These are phyloP conservation scores for Cheiracanthium punctorium DNA, from an alignment of 2,888 invertebrate species.

Conservation along the genomic window DNA sequence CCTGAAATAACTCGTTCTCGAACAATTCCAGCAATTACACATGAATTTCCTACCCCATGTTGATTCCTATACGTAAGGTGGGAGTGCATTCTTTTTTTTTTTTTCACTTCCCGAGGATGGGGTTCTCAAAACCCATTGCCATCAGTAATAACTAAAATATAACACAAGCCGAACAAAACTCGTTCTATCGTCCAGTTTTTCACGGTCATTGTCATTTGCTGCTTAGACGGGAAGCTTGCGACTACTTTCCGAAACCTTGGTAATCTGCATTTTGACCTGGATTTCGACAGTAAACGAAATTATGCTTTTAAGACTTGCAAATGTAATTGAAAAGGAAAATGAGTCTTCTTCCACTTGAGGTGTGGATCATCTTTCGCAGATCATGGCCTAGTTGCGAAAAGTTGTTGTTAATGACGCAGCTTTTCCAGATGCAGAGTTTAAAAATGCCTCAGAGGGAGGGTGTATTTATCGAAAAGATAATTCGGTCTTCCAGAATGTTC, in stretches of 20 bases:
- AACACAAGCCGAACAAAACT: neutral
- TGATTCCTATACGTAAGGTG: no score
- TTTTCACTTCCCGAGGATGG: no score
- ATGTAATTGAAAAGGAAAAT: conserved; percentile 13
- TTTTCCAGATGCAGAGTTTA: no score
- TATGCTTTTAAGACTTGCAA: neutral
- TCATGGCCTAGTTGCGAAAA: neutral
- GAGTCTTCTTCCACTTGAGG: neutral
- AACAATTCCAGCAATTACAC: neutral
- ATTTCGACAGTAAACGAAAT: neutral
- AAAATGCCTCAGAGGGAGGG: neutral
- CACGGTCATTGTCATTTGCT: neutral
- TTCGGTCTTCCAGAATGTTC: neutral
- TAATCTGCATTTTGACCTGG: conserved; percentile 5
- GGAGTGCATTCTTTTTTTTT: no score
- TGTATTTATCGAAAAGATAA: neutral
- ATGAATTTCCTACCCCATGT: neutral
- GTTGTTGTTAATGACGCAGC: neutral
- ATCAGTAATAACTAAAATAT: neutral
- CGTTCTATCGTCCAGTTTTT: neutral
- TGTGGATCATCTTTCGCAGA: neutral
- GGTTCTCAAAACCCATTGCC: neutral
- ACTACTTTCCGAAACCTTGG: neutral
- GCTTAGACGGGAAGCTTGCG: conserved; percentile 6
- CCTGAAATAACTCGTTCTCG: neutral